Conservation (phyloP, 2,113 vertebrate genomes). For the Athene noctua region DNA sequence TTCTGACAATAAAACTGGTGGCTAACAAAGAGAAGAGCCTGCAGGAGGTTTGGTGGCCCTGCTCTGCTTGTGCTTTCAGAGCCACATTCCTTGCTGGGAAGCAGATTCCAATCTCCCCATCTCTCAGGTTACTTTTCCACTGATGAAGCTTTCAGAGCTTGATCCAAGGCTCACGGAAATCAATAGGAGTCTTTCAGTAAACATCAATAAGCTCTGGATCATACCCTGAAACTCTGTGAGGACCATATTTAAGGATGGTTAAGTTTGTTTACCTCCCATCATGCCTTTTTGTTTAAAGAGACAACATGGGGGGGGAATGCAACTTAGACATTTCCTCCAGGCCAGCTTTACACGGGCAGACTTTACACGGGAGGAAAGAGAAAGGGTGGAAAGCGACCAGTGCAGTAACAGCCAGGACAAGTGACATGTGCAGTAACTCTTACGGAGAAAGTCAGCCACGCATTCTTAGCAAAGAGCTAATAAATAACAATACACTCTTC, state of each 20-base stretch:
- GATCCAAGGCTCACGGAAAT: neutral
- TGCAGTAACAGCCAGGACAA: neutral
- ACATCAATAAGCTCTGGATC: conserved; percentile 19
- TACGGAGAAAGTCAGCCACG: neutral
- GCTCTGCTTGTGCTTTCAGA: conserved; percentile 17
- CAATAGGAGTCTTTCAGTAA: conserved; percentile 11
- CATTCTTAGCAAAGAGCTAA: neutral
- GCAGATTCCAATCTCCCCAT: conserved; percentile 59
- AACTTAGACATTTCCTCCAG: neutral
- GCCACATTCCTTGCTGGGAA: conserved; percentile 31
- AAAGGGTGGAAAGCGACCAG: neutral
- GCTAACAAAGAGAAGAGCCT: neutral
- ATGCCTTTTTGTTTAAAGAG: conserved; percentile 32
- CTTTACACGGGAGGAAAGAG: neutral
- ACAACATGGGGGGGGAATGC: neutral
- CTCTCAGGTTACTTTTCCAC: conserved; percentile 61
- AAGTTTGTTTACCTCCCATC: conserved; percentile 29
- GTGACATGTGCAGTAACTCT: neutral
- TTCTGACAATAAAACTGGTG: neutral
- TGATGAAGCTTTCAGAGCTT: conserved; percentile 17
- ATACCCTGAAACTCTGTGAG: neutral
- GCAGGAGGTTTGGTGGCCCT: conserved; percentile 49
- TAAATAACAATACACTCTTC: neutral
- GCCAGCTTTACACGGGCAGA: neutral
- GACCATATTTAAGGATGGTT: neutral